Evolutionary conservation across 1,140 invertebrate species (phyloP).

Genomic region (Medauroidea extradentata): DNA sequence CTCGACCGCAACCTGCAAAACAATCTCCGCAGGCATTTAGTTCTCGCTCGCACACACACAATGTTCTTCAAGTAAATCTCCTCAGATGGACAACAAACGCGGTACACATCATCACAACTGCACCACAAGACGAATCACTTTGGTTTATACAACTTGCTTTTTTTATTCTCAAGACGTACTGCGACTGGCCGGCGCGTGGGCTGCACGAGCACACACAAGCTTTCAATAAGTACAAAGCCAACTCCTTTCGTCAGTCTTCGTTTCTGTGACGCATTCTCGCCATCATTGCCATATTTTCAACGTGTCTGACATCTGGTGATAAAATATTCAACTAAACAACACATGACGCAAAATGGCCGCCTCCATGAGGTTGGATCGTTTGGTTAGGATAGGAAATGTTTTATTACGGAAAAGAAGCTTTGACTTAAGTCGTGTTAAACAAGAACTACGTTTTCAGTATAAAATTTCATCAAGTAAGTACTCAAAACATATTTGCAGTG

Average conservation of each 20-base stretch:
- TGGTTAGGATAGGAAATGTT: conserved; percentile 10
- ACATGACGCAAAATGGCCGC: conserved; percentile 18
- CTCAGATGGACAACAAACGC: too few species aligned
- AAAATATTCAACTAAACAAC: conserved; percentile 9
- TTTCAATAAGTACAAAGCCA: conserved; percentile 7
- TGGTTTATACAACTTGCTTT: too few species aligned
- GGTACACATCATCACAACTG: too few species aligned
- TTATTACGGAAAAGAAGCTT: background rate
- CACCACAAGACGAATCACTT: too few species aligned
- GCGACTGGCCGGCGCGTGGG: conserved; percentile 9
- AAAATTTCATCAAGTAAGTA: background rate
- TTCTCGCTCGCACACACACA: too few species aligned
- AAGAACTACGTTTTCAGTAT: background rate
- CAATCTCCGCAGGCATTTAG: too few species aligned
- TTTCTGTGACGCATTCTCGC: conserved; percentile 5
- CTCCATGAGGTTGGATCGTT: conserved; percentile 7
- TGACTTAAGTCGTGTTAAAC: background rate
- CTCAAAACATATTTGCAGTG: background rate
- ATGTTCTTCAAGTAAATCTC: too few species aligned
- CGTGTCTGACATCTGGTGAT: conserved; percentile 11
- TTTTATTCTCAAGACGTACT: background rate
- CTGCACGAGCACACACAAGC: background rate
- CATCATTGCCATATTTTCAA: background rate
- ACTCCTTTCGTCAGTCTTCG: conserved; percentile 3
- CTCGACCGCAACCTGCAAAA: too few species aligned